phyloP scores from a whole-genome alignment of 2,113 vertebrate species.

The Progne subis region DNA sequence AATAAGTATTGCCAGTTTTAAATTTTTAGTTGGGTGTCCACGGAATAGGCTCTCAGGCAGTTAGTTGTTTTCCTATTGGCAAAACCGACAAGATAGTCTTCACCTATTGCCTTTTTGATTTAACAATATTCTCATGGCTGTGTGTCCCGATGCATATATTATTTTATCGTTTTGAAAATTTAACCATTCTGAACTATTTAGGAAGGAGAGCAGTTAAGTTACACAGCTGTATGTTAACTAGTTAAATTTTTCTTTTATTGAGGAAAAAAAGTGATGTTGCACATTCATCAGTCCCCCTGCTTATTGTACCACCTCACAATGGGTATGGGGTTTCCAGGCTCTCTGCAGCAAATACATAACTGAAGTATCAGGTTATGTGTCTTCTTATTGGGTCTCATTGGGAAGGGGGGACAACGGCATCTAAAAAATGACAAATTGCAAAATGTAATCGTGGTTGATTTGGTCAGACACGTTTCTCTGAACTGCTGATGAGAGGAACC shows the following conservation, averaged over 20 bases:
- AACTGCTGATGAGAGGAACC: conserved; percentile 43
- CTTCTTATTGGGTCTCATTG: conserved; percentile 56
- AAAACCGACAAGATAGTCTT: conserved; percentile 38
- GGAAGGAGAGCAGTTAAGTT: conserved; percentile 14
- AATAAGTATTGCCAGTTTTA: conserved; percentile 71
- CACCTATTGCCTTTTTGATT: conserved; percentile 62
- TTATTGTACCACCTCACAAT: conserved; percentile 10
- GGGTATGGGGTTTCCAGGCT: conserved; percentile 21
- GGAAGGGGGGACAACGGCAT: neutral
- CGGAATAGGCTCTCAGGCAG: conserved; percentile 5
- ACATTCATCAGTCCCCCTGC: conserved; percentile 20
- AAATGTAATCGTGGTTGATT: conserved; percentile 40
- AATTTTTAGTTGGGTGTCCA: conserved; percentile 60
- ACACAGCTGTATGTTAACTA: conserved; percentile 54
- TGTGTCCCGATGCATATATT: neutral
- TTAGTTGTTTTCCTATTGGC: conserved; percentile 52
- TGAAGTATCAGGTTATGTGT: conserved; percentile 66
- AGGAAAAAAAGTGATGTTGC: conserved; percentile 17
- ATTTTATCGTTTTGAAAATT: neutral
- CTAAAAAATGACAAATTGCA: conserved; percentile 39
- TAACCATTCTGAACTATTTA: neutral
- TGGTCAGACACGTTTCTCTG: conserved; percentile 54
- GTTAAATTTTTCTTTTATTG: conserved; percentile 8
- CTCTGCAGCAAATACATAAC: conserved; percentile 36
- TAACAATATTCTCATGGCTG: conserved; percentile 22